Base-by-base conservation (phyloP, 2,797 vertebrate genomes). In the Phylloscopus collybita region DNA sequence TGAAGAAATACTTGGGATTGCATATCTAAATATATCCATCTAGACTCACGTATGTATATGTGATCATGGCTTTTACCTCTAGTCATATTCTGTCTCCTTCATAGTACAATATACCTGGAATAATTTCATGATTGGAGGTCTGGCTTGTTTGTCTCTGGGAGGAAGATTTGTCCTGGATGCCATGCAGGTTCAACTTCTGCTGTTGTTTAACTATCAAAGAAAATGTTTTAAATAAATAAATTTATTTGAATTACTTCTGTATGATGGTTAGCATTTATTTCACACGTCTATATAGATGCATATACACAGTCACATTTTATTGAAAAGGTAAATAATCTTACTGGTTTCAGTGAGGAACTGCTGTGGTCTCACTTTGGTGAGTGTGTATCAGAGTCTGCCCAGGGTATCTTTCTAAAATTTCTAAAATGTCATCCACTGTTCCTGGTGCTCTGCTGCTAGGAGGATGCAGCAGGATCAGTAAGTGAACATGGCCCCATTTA, bases 201-300 rank as follows among this genome's bases (percentile, higher is more conserved):
- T 86, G 5, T 64, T 66, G 49, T 34, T 80, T 92, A 59, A 79
- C 69, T 71, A 67, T 51, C 15, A 73, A 87, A 88, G 18, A 67
- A 78, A 90, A 23, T 79, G 60, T 32, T 64, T 88, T 11, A 86
- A 82, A 82, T 85, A 91, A 92, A 91, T 47, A 79, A 79, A 66
- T 18, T 59, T 25, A 26, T 34, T 79, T 91, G 44, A 47, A 40
- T 84, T 87, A 70, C 49, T 71, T 80, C n/a, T 53, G 7, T 56
- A 14, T 76, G 69, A 86, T 10, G 61, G 9, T 50, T 90, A 81
- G 74, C 67, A 60, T 93, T 94, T 89, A 62, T 93, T 96, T 91
- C 74, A 73, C 17, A 60, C n/a, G 7, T 74, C 16, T 80, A 9
- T 38, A 22, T 14, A 65, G 50, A 5, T 73, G 32, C 42, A 32